Conservation (phyloP, 1,140 invertebrate species). For the Rhizoglyphus robini region DNA sequence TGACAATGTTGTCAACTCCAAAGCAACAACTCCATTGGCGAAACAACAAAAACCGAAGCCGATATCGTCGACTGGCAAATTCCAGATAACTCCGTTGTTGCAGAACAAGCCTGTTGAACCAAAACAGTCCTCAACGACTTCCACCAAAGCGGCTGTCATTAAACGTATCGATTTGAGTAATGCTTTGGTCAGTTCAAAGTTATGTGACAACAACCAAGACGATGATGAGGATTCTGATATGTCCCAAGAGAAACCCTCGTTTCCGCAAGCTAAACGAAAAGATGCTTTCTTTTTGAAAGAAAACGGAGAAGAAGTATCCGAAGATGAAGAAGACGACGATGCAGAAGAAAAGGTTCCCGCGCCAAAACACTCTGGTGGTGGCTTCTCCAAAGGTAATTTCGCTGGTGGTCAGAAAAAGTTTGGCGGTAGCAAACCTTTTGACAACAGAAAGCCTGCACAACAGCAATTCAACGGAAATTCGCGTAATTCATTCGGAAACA, state of each 20-base stretch:
- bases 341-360: conserved; percentile 3
- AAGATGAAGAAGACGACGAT: conserved; percentile 17
- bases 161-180: not conserved
- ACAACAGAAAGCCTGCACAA: no score
- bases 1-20: not conserved
- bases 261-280: not conserved
- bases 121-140: not conserved
- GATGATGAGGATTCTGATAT: not conserved
- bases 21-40: not conserved
- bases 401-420: not conserved
- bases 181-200: not conserved
- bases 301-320: not conserved
- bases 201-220: not conserved
- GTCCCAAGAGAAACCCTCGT: not conserved
- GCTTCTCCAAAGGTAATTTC: not conserved
- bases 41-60: no score
- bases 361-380: not conserved
- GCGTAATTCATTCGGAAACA: not conserved
- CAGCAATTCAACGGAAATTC: no score
- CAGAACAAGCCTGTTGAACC: not conserved
- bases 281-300: conserved; percentile 1
- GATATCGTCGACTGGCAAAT: not conserved
- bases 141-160: not conserved
- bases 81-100: conserved; percentile 3
- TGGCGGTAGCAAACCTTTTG: not conserved